Evolutionary conservation across 2,888 invertebrate species (phyloP).

Genomic region (Pteria penguin): DNA sequence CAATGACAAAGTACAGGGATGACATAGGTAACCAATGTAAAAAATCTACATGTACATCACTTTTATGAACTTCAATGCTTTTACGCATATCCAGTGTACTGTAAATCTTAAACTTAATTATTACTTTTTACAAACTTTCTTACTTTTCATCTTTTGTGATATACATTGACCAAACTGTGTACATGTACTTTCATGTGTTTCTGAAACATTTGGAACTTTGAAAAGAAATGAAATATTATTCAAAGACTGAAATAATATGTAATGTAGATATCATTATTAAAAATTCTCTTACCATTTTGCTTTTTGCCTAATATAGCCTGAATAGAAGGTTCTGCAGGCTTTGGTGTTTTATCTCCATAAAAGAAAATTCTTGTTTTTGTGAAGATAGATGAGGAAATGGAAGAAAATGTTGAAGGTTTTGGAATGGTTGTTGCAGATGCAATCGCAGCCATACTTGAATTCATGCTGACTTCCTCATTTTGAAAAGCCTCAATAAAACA

Average conservation of each 20-base stretch:
- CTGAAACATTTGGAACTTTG: no score
- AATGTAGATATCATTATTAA: not conserved
- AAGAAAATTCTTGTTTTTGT: not conserved
- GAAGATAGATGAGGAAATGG: not conserved
- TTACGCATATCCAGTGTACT: no score
- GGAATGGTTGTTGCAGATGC: not conserved
- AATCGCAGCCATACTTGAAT: not conserved
- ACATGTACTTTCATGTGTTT: no score
- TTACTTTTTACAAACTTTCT: no score
- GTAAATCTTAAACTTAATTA: no score
- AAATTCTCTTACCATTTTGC: not conserved
- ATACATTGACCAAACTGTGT: no score
- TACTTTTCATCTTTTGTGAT: no score
- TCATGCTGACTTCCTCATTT: constrained; percentile 9
- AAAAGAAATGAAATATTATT: not conserved
- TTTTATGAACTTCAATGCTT: no score
- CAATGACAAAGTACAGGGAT: no score
- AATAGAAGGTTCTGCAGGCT: not conserved
- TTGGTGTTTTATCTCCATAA: not conserved
- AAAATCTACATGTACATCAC: no score
- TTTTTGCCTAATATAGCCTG: not conserved
- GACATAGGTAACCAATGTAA: no score
- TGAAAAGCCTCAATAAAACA: constrained; percentile 18
- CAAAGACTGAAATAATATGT: not conserved
- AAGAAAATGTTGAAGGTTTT: not conserved